phyloP scores from a whole-genome alignment of 2,888 invertebrate species.

The Oscheius onirici region DNA sequence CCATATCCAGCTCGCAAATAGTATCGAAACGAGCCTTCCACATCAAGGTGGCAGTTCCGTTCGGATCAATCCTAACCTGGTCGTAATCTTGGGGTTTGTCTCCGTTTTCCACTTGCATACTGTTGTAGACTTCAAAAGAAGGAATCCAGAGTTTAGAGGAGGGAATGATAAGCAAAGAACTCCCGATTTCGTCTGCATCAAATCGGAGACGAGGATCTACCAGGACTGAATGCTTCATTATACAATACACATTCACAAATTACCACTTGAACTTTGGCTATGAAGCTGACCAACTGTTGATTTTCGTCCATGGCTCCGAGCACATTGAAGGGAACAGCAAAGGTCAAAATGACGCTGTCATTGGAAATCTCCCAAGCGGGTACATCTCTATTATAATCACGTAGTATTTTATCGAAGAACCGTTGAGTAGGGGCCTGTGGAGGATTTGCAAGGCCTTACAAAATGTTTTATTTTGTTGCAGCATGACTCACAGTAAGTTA shows the following conservation, averaged over 20 bases:
- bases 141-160: background rate
- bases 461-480: no score
- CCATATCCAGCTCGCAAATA: conserved; percentile 4
- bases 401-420: no score
- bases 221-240: background rate
- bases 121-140: conserved; percentile 5
- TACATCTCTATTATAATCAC: no score
- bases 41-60: background rate
- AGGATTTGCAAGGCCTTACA: no score
- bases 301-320: conserved; percentile 11
- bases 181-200: background rate
- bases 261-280: conserved; percentile 14
- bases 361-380: no score
- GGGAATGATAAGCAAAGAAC: background rate
- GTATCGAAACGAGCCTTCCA: conserved; percentile 7
- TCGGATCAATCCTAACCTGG: background rate
- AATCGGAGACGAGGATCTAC: conserved; percentile 1
- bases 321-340: no score
- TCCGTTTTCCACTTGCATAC: background rate
- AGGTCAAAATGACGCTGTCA: no score
- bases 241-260: background rate
- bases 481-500: no score
- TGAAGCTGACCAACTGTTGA: conserved; percentile 15
- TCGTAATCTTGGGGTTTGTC: background rate
- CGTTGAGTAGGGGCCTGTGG: no score